Base-by-base conservation (phyloP, 2,888 invertebrate genomes). In the Iselma pallidipennis region DNA sequence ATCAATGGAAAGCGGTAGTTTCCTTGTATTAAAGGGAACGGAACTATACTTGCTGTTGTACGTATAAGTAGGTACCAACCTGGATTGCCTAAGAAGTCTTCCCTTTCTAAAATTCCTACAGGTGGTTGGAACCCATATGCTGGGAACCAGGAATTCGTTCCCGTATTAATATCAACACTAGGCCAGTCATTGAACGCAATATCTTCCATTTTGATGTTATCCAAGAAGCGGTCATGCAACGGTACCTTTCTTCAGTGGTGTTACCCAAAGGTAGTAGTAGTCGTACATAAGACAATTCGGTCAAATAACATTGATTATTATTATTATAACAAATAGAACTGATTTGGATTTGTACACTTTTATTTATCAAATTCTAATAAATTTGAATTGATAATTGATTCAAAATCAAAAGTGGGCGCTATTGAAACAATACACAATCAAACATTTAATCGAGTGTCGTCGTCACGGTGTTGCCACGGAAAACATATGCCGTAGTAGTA, bases 121-220 rank as follows among this genome's bases (percentile, higher is more conserved):
- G 88, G 88, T 80, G 87, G 87, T 83, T 89, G 88, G 83, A 88
- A 91, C 73, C 91, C 91, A 79, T 91, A 91, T 74, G 91, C 91
- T 72, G 91, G 91, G 82, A 90, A 85, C 91, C 91, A 91, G 76
- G 90, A 88, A 84, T 89, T 89, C 77, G 88, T 87, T 73, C 89
- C 89, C 74, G 83, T 79, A 76, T 83, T 82, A 67, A 83, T 68
- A 74, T 82, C 81, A 70, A 80, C 75, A 66, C 86, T 87, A 57
- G 88, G 87, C 89, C 89, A 89, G 69, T 81, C 81, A 81, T 86
- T 80, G 74, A 83, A 87, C 74, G 87, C 86, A 77, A 88, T 84
- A 80, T 89, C 88, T 80, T 88, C 88, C 84, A 86, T 78, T 48
- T 63, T 65, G 37, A 56, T 78, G 76, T 76, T 77, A 78, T 78